phyloP scores from a whole-genome alignment of 2,113 vertebrate species.

The Sakesphorus luctuosus region DNA sequence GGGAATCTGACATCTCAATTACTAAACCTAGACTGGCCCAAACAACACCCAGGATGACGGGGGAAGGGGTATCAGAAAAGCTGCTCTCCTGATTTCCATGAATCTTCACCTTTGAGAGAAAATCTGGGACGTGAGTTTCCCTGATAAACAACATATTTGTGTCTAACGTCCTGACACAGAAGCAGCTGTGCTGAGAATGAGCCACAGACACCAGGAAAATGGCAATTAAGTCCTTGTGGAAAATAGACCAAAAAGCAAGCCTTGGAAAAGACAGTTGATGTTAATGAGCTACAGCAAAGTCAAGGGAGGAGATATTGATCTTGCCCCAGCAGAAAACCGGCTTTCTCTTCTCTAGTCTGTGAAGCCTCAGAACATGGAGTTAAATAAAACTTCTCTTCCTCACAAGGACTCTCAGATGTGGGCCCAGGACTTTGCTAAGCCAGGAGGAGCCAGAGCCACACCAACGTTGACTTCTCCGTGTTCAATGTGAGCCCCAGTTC shows the following conservation, averaged over 20 bases:
- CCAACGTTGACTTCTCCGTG: background rate
- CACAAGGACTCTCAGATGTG: background rate
- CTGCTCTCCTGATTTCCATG: background rate
- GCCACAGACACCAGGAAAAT: background rate
- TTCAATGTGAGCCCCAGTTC: background rate
- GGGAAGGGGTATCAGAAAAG: background rate
- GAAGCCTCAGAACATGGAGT: background rate
- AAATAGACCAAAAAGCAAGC: background rate
- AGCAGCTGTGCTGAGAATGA: slow-evolving; percentile 35
- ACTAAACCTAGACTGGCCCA: background rate
- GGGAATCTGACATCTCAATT: slow-evolving; percentile 40
- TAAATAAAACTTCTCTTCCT: background rate
- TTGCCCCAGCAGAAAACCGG: background rate
- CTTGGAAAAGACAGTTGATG: background rate
- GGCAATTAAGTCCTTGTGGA: background rate
- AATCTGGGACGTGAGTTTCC: background rate
- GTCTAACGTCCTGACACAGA: background rate
- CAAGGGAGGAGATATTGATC: background rate
- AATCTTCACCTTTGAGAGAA: background rate
- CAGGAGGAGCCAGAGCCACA: background rate
- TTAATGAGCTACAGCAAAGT: background rate
- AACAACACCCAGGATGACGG: background rate
- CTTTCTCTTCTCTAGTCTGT: background rate
- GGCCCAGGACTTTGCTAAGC: background rate
- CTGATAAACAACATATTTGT: background rate